Evolutionary conservation across 2,888 invertebrate genomes (phyloP).

Genomic region (Oscheius myriophilus): DNA sequence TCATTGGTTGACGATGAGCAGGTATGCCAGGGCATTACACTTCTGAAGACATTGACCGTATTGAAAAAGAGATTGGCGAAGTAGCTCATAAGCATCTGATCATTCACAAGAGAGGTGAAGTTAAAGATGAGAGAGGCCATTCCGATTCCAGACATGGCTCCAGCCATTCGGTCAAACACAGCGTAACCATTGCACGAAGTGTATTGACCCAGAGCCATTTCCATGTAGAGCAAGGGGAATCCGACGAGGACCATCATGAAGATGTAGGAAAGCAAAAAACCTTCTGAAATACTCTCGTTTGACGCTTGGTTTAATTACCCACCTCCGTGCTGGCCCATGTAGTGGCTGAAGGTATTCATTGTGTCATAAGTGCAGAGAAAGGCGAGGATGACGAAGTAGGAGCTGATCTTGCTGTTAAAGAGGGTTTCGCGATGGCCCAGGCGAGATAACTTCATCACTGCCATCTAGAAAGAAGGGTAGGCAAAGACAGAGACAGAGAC

Average conservation of each 20-base stretch:
- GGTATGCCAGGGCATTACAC: conserved; percentile 16
- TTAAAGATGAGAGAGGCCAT: neutral
- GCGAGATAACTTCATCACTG: no score
- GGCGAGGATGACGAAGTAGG: no score
- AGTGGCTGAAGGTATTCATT: no score
- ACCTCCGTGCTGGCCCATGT: no score
- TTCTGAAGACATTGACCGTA: conserved; percentile 3
- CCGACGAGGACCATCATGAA: conserved; percentile 10
- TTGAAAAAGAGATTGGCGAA: conserved; percentile 2
- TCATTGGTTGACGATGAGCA: neutral
- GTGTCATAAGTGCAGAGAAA: no score
- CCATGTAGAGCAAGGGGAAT: conserved; percentile 27
- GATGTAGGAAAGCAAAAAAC: conserved; percentile 1
- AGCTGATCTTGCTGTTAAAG: no score
- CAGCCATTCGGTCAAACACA: conserved; percentile 18
- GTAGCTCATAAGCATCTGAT: conserved; percentile 4
- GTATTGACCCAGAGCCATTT: conserved; percentile 23
- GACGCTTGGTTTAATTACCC: no score
- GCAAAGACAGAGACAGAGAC: no score
- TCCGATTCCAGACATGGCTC: conserved; percentile 16
- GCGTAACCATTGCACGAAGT: conserved; percentile 6
- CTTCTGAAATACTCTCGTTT: neutral
- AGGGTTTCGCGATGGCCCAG: no score
- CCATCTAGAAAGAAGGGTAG: no score
- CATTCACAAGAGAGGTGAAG: neutral